A percentile compares a stretch with the other conserved stretches of the same genome.
Conservation (phyloP, 2,888 invertebrate species). For the Amphipoea oculea region DNA sequence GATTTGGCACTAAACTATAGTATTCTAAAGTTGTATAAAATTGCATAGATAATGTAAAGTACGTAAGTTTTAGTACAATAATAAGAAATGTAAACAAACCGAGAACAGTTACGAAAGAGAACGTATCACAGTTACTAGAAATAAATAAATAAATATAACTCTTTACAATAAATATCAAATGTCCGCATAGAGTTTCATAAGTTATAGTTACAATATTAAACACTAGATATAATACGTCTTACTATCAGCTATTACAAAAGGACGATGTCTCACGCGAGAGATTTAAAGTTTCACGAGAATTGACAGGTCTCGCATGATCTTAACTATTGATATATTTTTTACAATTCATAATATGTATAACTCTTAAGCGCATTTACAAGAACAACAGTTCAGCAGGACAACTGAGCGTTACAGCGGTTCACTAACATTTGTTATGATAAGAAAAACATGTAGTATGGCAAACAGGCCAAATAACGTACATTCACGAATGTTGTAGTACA, state of each 20-base stretch:
- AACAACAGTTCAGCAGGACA: not conserved
- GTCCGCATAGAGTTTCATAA: constrained; percentile 51
- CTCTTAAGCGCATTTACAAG: constrained; percentile 9
- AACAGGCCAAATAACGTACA: constrained; percentile 30
- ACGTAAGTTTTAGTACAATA: constrained; percentile 41
- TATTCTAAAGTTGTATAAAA: constrained; percentile 53
- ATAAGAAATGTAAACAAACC: constrained; percentile 38
- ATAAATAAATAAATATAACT: constrained; percentile 85
- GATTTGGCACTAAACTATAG: constrained; percentile 59
- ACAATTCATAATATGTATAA: not conserved
- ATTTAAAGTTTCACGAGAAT: constrained; percentile 3
- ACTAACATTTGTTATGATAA: constrained; percentile 12
- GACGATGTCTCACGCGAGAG: not conserved
- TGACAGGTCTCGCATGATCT: constrained; percentile 7
- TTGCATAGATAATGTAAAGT: constrained; percentile 32
- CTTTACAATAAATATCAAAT: constrained; percentile 79
- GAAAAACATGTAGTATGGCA: constrained; percentile 23
- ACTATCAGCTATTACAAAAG: constrained; percentile 27
- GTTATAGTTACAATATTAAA: constrained; percentile 25
- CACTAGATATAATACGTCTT: constrained; percentile 2
- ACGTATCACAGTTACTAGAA: constrained; percentile 85
- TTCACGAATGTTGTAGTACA: constrained; percentile 12
- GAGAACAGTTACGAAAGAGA: constrained; percentile 58
- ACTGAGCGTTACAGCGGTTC: constrained; percentile 8
- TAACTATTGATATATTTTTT: constrained; percentile 9